These are phyloP conservation scores for Carassius auratus DNA, from an alignment of 2,113 vertebrate genomes.

Conservation along the genomic window DNA sequence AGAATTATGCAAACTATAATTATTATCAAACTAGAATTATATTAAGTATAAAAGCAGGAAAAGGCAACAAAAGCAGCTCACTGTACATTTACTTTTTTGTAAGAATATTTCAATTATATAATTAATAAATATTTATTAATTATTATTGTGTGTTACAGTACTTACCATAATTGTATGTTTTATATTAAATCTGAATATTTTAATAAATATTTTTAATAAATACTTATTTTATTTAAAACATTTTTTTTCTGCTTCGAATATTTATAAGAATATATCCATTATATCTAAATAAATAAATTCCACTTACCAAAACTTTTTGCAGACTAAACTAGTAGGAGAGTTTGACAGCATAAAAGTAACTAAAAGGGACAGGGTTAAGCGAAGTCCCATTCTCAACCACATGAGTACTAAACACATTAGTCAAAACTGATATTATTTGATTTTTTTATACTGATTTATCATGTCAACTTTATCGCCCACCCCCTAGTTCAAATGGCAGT, in stretches of 20 bases:
- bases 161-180: neutral
- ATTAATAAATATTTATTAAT: neutral
- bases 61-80: neutral
- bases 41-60: neutral
- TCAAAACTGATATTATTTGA: neutral
- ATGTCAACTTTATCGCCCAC: conserved; percentile 12
- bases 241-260: neutral
- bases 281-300: too few species aligned
- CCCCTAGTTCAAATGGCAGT: neutral
- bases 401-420: neutral
- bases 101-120: neutral
- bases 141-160: neutral
- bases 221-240: neutral
- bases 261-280: neutral
- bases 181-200: neutral
- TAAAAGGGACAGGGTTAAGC: neutral
- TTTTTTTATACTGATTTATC: neutral
- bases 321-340: neutral
- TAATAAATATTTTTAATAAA: neutral
- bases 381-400: neutral
- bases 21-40: too few species aligned
- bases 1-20: neutral
- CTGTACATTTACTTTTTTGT: neutral
- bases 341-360: neutral
- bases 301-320: neutral